Evolutionary conservation across 2,888 invertebrate species (phyloP).

Genomic region (Melolontha melolontha): DNA sequence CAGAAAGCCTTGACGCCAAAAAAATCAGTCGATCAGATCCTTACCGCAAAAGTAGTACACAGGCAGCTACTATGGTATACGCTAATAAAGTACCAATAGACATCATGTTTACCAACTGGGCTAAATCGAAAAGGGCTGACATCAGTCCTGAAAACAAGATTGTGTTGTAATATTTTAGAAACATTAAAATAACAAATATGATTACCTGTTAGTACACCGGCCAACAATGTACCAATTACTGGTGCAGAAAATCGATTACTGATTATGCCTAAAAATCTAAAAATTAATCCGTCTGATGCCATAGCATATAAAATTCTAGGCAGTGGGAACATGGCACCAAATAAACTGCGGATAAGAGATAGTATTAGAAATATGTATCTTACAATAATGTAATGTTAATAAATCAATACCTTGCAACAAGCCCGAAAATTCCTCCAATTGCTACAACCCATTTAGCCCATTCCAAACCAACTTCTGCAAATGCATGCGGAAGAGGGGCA

Average conservation of each 20-base stretch:
- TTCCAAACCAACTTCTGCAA: conserved; percentile 78
- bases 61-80: conserved; percentile 92
- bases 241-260: conserved; percentile 83
- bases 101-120: conserved; percentile 96
- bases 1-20: conserved; percentile 15
- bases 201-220: conserved; percentile 79
- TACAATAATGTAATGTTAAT: not conserved
- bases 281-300: conserved; percentile 88
- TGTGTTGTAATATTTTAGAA: not conserved
- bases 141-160: conserved; percentile 73
- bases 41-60: conserved; percentile 88
- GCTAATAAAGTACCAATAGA: conserved; percentile 92
- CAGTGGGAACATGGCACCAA: conserved; percentile 88
- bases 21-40: conserved; percentile 21
- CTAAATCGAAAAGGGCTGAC: conserved; percentile 88
- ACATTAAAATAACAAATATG: not conserved
- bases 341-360: conserved; percentile 69
- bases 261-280: conserved; percentile 79
- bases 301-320: conserved; percentile 91
- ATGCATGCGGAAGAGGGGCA: conserved; percentile 86
- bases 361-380: conserved; percentile 13
- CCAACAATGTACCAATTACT: conserved; percentile 79
- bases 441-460: conserved; percentile 87
- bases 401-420: conserved; percentile 78
- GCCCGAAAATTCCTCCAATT: conserved; percentile 86